phyloP scores from a whole-genome alignment of 2,888 invertebrate species.

The Drosophila rellima region DNA sequence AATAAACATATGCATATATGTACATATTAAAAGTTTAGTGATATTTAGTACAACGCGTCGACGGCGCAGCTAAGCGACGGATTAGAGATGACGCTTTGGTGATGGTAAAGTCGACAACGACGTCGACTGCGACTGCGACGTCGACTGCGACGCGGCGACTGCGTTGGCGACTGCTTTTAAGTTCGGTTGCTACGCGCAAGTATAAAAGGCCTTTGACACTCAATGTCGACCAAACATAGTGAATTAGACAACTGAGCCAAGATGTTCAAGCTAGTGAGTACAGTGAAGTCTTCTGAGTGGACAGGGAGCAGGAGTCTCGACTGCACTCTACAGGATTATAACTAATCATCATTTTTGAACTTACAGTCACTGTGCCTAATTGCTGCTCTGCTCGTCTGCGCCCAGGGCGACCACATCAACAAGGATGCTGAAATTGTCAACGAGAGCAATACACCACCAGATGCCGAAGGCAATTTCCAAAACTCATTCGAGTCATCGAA shows the following conservation, averaged over 20 bases:
- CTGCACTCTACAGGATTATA: constrained; percentile 19
- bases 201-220: constrained; percentile 31
- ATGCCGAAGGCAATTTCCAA: constrained; percentile 85
- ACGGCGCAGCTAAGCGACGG: constrained; percentile 17
- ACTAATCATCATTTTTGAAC: constrained; percentile 3
- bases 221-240: constrained; percentile 24
- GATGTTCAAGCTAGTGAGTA: constrained; percentile 37
- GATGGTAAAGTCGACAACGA: constrained; percentile 13
- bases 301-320: background rate
- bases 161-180: constrained; percentile 36
- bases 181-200: constrained; percentile 10
- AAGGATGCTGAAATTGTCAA: constrained; percentile 79
- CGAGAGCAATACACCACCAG: constrained; percentile 80
- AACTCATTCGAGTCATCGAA: constrained; percentile 87
- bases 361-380: constrained; percentile 70
- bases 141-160: constrained; percentile 26
- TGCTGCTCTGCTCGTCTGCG: constrained; percentile 73
- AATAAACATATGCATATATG: constrained; percentile 22
- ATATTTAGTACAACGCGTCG: constrained; percentile 66
- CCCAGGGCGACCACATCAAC: constrained; percentile 78
- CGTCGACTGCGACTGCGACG: constrained; percentile 30
- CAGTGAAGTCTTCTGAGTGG: background rate
- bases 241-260: constrained; percentile 31
- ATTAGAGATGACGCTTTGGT: constrained; percentile 20
- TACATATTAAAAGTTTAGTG: constrained; percentile 61